Evolutionary conservation across 1,140 invertebrate genomes (phyloP).

Genomic region (Lordiphosa collinella): DNA sequence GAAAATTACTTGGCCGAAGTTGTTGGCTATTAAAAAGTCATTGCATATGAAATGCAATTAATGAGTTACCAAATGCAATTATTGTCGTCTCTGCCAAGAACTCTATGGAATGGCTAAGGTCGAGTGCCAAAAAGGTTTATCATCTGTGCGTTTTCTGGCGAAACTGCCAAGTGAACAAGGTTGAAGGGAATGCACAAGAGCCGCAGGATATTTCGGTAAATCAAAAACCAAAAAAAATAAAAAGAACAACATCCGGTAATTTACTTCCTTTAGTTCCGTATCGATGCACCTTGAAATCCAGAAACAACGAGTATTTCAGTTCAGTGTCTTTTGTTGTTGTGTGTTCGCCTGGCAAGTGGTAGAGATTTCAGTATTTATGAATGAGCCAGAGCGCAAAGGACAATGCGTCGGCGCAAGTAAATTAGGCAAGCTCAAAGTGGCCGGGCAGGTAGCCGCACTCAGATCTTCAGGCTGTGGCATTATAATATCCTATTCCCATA

Average conservation of each 20-base stretch:
- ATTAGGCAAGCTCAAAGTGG: slow-evolving; percentile 76
- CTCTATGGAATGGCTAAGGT: slow-evolving; percentile 14
- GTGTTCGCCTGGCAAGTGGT: slow-evolving; percentile 24
- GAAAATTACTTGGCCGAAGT: slow-evolving; percentile 31
- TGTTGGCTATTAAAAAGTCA: slow-evolving; percentile 61
- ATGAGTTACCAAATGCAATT: slow-evolving; percentile 39
- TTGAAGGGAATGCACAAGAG: slow-evolving; percentile 45
- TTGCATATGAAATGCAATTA: slow-evolving; percentile 63
- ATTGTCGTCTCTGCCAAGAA: slow-evolving; percentile 2
- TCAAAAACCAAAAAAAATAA: slow-evolving; percentile 47
- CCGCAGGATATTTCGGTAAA: slow-evolving; percentile 69
- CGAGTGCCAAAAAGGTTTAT: slow-evolving; percentile 43
- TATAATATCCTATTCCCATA: slow-evolving; percentile 63
- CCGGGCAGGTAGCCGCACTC: slow-evolving; percentile 49
- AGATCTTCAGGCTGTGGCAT: slow-evolving; percentile 18
- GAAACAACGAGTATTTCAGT: slow-evolving; percentile 30
- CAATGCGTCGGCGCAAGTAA: slow-evolving; percentile 64
- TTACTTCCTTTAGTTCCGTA: slow-evolving; percentile 78
- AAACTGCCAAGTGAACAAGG: slow-evolving; percentile 51
- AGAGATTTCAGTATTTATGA: slow-evolving; percentile 59
- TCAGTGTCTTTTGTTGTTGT: slow-evolving; percentile 31
- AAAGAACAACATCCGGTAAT: slow-evolving; percentile 79
- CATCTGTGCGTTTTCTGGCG: slow-evolving; percentile 40
- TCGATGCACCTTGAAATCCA: slow-evolving; percentile 51
- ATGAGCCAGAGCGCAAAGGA: slow-evolving; percentile 42